A percentile compares a stretch with the other conserved stretches of the same genome.
Evolutionary conservation across 2,888 invertebrate species (phyloP).

Genomic region (Hypomecis punctinalis): DNA sequence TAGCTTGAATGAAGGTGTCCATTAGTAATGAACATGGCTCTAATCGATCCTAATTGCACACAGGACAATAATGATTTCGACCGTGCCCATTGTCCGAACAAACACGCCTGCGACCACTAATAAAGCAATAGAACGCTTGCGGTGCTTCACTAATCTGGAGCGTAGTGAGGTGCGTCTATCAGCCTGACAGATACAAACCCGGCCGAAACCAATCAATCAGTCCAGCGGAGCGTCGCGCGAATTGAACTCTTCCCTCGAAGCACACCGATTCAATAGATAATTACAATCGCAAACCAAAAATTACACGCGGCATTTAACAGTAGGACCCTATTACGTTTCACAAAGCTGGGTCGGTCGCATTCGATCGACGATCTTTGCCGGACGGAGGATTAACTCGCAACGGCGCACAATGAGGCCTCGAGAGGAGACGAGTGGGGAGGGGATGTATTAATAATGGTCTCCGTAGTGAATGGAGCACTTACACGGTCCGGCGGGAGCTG

Average conservation of each 20-base stretch:
- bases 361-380: conserved; percentile 79
- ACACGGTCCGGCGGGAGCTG: conserved; percentile 79
- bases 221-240: conserved; percentile 72
- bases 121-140: conserved; percentile 52
- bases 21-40: conserved; percentile 22
- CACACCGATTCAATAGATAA: conserved; percentile 78
- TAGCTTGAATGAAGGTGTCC: conserved; percentile 21
- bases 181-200: conserved; percentile 70
- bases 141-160: conserved; percentile 69
- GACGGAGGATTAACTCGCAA: conserved; percentile 78
- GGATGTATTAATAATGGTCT: conserved; percentile 82
- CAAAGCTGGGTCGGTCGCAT: conserved; percentile 76
- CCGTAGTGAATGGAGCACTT: conserved; percentile 81
- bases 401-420: conserved; percentile 75
- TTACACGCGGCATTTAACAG: conserved; percentile 80
- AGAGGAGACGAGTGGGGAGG: conserved; percentile 72
- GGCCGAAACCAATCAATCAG: conserved; percentile 80
- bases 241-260: conserved; percentile 80
- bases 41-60: conserved; percentile 28
- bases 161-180: conserved; percentile 69
- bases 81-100: conserved; percentile 32
- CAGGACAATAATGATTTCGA: conserved; percentile 31
- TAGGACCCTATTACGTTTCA: conserved; percentile 78
- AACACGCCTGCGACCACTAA: conserved; percentile 43
- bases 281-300: conserved; percentile 84